Base-by-base conservation (phyloP, 2,797 vertebrate genomes). In the Amblyopsis hoosieri region DNA sequence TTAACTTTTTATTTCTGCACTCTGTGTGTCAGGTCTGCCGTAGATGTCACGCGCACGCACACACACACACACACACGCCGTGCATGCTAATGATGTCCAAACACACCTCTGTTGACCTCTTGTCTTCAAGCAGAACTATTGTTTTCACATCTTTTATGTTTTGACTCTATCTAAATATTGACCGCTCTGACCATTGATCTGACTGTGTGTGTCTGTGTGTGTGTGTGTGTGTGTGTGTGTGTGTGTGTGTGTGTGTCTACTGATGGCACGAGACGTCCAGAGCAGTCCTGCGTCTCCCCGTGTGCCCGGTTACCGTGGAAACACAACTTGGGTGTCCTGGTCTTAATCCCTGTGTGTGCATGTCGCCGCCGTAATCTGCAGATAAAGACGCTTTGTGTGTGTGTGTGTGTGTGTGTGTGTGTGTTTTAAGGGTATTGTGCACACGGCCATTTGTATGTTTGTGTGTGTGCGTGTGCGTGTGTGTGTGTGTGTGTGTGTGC, bases 251-350 rank as follows among this genome's bases (percentile, higher is more conserved):
- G 57, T 17, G 45, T 15, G 1, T 2, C n/a, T 12, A 12, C 14
- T 51, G 49, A 6, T 51, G 9, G 49, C 15, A 19, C 12, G 17
- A 57, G 54, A 42, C 54, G 8, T 13, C 13, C 29, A 8, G 5
- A 9, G 1, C 54, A 2, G 3, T 3, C 29, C 3, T 12, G 11
- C 11, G 13, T 8, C 52, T 45, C 10, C 52, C 1, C 52, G 51
- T 3, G 2, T 48, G 19, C 62, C 60, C 60, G 75, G 89, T 91
- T 85, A 59, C 89, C 84, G 76, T 87, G 85, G 88, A 75, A 80
- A 87, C 79, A 80, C 92, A 84, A 86, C 89, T 91, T 93, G 91
- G 91, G 92, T 92, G 91, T 93, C 80, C 90, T 71, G 68, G 75
- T 72, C 75, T 65, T 85, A 89, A 92, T 89, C 86, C 88, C 72